Evolutionary conservation across 2,888 invertebrate species (phyloP).

Genomic region (Dryobota labecula): DNA sequence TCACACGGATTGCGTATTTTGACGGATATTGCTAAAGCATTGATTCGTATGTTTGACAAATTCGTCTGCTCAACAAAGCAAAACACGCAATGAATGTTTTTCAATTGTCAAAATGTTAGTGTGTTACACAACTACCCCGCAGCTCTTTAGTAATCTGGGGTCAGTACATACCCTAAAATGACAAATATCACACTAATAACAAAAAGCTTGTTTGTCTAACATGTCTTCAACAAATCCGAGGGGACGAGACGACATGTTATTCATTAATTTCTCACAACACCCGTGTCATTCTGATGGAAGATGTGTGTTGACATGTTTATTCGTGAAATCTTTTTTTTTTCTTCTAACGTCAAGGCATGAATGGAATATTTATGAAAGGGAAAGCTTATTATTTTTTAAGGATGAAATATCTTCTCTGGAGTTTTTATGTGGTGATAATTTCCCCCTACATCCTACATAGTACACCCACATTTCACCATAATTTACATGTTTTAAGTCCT

Average conservation of each 20-base stretch:
- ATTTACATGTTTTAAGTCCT: too few species aligned
- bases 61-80: not conserved
- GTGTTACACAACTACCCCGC: too few species aligned
- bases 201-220: conserved; percentile 27
- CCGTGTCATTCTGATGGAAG: conserved; percentile 42
- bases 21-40: not conserved
- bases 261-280: conserved; percentile 51
- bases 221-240: conserved; percentile 27
- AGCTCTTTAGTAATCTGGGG: not conserved
- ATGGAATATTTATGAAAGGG: not conserved
- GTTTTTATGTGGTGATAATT: not conserved
- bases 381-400: not conserved
- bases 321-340: conserved; percentile 14
- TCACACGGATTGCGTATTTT: not conserved
- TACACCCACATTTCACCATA: not conserved
- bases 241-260: conserved; percentile 26
- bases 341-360: not conserved
- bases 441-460: not conserved
- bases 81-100: not conserved
- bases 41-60: not conserved
- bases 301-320: conserved; percentile 38
- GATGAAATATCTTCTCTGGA: not conserved
- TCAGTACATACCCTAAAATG: not conserved
- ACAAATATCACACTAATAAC: conserved; percentile 3
- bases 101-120: not conserved